phyloP scores from a whole-genome alignment of 2,797 vertebrate genomes.

The Pseudocheirus occidentalis region DNA sequence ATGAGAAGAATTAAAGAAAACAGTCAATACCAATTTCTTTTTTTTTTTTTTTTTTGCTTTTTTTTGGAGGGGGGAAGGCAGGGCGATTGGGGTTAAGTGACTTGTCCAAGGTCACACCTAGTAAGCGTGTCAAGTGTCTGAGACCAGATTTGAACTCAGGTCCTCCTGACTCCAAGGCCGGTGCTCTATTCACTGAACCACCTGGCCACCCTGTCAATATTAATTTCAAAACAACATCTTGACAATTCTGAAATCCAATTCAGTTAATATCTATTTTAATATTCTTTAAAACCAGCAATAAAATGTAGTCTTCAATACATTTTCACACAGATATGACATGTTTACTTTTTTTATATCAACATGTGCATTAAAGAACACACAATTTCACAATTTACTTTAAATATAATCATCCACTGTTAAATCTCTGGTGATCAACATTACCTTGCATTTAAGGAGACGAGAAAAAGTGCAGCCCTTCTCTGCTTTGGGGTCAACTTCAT shows the following conservation, averaged over 20 bases:
- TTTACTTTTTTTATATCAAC: not conserved
- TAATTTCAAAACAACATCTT: conserved; percentile 36
- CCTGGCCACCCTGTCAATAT: not conserved
- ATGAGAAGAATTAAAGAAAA: not conserved
- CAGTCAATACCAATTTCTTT: not conserved
- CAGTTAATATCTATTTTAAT: not conserved
- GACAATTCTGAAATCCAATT: conserved; percentile 34
- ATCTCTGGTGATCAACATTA: conserved; percentile 68
- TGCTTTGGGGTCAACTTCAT: conserved; percentile 89
- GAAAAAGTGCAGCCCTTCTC: conserved; percentile 90
- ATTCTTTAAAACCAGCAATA: not conserved
- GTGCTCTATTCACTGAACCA: no score
- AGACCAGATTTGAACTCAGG: no score
- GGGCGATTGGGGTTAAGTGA: no score
- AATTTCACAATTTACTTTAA: not conserved
- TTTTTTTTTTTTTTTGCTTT: no score
- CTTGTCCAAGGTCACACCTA: no score
- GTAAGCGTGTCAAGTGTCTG: no score
- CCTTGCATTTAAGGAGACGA: conserved; percentile 90
- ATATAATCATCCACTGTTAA: not conserved
- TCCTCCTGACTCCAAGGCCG: no score
- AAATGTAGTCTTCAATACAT: not conserved
- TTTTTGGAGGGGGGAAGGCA: no score
- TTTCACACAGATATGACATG: not conserved
- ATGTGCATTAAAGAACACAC: not conserved